Conservation (phyloP, 2,888 invertebrate species). For the Mythimna lalbum region DNA sequence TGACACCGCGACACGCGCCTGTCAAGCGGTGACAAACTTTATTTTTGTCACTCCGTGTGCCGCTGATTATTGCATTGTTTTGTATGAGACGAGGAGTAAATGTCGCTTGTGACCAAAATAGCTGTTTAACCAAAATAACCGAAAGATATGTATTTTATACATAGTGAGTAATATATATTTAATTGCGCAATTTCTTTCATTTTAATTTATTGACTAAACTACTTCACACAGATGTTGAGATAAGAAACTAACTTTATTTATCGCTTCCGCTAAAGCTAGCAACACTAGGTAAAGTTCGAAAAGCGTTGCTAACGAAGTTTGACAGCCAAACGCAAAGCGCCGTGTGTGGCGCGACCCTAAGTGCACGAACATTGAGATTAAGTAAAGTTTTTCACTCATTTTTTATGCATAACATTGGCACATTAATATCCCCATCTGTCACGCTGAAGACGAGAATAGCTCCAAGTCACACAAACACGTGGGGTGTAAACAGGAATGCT, state of each 20-base stretch:
- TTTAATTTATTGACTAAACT: slow-evolving; percentile 34
- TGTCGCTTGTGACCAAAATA: slow-evolving; percentile 25
- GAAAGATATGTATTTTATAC: not conserved
- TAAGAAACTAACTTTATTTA: slow-evolving; percentile 44
- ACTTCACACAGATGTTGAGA: slow-evolving; percentile 40
- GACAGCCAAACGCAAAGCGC: slow-evolving; percentile 30
- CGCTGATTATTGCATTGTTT: slow-evolving; percentile 59
- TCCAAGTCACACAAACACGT: slow-evolving; percentile 71
- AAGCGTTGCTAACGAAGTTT: slow-evolving; percentile 36
- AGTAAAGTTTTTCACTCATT: slow-evolving; percentile 61
- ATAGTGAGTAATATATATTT: slow-evolving; percentile 4
- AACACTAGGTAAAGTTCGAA: slow-evolving; percentile 13
- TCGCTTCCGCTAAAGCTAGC: slow-evolving; percentile 32
- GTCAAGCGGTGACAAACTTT: slow-evolving; percentile 72
- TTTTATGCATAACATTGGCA: slow-evolving; percentile 70
- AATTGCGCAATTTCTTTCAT: slow-evolving; percentile 24
- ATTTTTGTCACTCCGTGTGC: slow-evolving; percentile 64
- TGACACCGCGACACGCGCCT: slow-evolving; percentile 70
- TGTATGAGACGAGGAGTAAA: slow-evolving; percentile 33
- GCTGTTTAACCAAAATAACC: slow-evolving; percentile 5
- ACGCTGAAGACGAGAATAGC: slow-evolving; percentile 71
- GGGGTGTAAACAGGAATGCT: slow-evolving; percentile 78
- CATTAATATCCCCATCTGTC: slow-evolving; percentile 71
- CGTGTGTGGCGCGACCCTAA: slow-evolving; percentile 53
- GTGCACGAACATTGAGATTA: slow-evolving; percentile 54